phyloP scores from a whole-genome alignment of 1,140 invertebrate genomes.

The Pararge aegeria region DNA sequence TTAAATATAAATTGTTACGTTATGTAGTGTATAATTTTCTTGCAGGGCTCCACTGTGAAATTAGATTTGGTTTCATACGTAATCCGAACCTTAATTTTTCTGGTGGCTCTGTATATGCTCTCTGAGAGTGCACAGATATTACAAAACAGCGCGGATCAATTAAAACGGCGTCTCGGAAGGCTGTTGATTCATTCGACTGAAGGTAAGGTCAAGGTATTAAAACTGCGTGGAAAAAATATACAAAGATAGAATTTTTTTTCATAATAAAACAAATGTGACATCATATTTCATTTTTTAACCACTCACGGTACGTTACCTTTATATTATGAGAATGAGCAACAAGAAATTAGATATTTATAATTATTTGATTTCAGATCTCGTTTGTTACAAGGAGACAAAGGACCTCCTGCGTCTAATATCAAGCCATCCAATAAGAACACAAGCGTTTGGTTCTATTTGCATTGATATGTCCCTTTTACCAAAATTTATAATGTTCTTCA shows the following conservation, averaged over 20 bases:
- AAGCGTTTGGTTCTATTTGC: constrained; percentile 35
- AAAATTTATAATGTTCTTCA: constrained; percentile 40
- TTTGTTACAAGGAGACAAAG: constrained; percentile 32
- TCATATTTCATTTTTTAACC: too few relatives aligned
- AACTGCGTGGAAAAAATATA: too few relatives aligned
- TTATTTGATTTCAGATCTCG: constrained; percentile 30
- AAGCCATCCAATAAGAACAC: constrained; percentile 28
- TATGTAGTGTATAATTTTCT: not conserved
- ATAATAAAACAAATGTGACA: too few relatives aligned
- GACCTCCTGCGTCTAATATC: constrained; percentile 36
- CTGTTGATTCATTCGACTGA: constrained; percentile 15
- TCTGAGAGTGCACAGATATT: constrained; percentile 16
- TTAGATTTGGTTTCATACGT: not conserved
- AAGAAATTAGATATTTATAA: not conserved
- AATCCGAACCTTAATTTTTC: constrained; percentile 7
- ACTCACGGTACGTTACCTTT: too few relatives aligned
- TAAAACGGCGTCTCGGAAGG: constrained; percentile 23
- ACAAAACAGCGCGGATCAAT: constrained; percentile 8
- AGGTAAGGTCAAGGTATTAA: not conserved
- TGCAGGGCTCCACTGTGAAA: not conserved
- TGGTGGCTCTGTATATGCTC: constrained; percentile 11
- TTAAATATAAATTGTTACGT: too few relatives aligned
- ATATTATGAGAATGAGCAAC: too few relatives aligned
- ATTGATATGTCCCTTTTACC: constrained; percentile 47
- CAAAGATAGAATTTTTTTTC: too few relatives aligned